These are phyloP conservation scores for Alouatta palliata DNA, from an alignment of 2,113 vertebrate species.

Conservation along the genomic window DNA sequence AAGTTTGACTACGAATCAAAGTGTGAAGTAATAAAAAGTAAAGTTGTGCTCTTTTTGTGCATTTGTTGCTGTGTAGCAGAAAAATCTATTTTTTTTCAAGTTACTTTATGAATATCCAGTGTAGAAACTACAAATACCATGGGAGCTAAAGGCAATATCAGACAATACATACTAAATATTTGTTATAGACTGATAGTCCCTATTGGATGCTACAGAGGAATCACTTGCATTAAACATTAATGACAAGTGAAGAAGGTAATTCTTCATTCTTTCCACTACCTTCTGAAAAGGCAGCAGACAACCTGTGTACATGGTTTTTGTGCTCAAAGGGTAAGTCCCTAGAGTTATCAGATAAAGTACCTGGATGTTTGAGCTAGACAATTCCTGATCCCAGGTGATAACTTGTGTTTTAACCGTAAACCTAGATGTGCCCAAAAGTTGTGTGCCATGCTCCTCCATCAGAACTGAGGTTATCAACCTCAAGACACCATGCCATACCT, in stretches of 20 bases:
- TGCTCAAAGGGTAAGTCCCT: background rate
- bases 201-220: background rate
- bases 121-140: background rate
- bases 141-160: background rate
- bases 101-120: background rate
- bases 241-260: background rate
- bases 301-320: rapidly evolving
- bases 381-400: background rate
- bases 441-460: background rate
- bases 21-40: background rate
- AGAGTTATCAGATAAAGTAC: background rate
- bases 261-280: rapidly evolving
- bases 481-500: background rate
- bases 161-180: slow-evolving; percentile 34
- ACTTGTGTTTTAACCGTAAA: background rate
- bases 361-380: slow-evolving; percentile 50
- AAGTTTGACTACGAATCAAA: background rate
- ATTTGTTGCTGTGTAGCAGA: background rate
- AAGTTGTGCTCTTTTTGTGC: background rate
- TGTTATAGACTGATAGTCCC: slow-evolving; percentile 29
- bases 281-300: background rate
- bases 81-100: background rate
- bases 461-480: background rate
- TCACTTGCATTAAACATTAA: background rate
- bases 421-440: background rate